Evolutionary conservation across 2,888 invertebrate species (phyloP).

Genomic region (Diplazon laetatorius): DNA sequence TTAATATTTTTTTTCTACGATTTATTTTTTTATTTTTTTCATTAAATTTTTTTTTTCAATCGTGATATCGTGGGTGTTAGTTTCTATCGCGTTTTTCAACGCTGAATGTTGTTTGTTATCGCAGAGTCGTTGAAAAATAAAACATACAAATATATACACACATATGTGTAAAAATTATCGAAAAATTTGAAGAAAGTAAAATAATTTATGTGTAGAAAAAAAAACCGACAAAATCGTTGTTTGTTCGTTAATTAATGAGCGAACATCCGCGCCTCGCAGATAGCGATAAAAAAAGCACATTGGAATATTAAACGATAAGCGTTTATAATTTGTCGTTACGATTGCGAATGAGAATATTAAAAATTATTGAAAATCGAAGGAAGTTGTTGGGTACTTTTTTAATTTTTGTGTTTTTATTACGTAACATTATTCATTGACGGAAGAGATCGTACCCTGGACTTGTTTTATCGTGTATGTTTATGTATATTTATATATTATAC

Average conservation of each 20-base stretch:
- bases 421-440: constrained; percentile 38
- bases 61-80: constrained; percentile 56
- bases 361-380: constrained; percentile 20
- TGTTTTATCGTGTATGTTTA: not conserved
- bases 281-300: constrained; percentile 2
- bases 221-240: constrained; percentile 20
- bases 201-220: not conserved
- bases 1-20: too few species aligned
- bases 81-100: constrained; percentile 31
- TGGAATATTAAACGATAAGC: not conserved
- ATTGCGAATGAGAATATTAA: constrained; percentile 11
- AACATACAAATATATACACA: too few species aligned
- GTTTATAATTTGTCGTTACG: constrained; percentile 21
- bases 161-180: too few species aligned
- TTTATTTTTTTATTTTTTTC: too few species aligned
- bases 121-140: constrained; percentile 25
- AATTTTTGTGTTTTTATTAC: too few species aligned
- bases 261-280: not conserved
- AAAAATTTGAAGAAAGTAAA: not conserved
- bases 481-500: not conserved
- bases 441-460: constrained; percentile 21
- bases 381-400: constrained; percentile 18
- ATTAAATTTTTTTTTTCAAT: constrained; percentile 35
- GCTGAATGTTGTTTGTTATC: constrained; percentile 36
- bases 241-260: constrained; percentile 12